A percentile compares a stretch with the other conserved stretches of the same genome.
phyloP scores from a whole-genome alignment of 2,113 vertebrate genomes.

The Megaleporinus macrocephalus region DNA sequence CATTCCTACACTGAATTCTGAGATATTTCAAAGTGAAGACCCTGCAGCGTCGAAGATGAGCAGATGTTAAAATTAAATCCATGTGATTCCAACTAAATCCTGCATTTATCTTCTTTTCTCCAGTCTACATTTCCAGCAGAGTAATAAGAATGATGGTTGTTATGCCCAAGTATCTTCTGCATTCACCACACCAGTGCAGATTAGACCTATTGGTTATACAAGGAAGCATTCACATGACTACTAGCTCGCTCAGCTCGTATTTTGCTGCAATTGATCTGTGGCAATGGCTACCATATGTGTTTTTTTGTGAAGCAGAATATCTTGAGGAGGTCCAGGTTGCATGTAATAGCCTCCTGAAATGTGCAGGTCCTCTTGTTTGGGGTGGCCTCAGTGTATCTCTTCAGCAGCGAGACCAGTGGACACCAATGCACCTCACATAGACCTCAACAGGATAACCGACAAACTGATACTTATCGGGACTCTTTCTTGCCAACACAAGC shows the following conservation, averaged over 20 bases:
- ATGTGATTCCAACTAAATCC: neutral
- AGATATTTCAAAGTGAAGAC: too few species aligned
- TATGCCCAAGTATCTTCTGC: neutral
- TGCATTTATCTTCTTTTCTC: neutral
- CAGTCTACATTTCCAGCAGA: neutral
- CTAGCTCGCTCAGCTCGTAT: conserved; percentile 3
- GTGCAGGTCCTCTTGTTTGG: conserved; percentile 38
- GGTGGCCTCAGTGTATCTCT: neutral
- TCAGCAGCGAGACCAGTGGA: conserved; percentile 19
- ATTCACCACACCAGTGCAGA: neutral
- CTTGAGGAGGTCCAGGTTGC: conserved; percentile 64
- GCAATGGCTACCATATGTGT: conserved; percentile 73
- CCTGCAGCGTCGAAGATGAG: too few species aligned
- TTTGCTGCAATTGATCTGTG: conserved; percentile 65
- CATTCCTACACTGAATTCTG: too few species aligned
- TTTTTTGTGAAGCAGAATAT: conserved; percentile 70
- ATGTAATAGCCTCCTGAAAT: conserved; percentile 17
- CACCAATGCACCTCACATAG: conserved; percentile 41
- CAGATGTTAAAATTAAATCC: conserved; percentile 38
- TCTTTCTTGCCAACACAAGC: conserved; percentile 8
- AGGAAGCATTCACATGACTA: conserved; percentile 64
- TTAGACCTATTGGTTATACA: conserved; percentile 56
- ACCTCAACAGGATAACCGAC: conserved; percentile 54
- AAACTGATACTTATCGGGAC: conserved; percentile 32
- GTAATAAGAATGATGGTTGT: neutral